Evolutionary conservation across 2,888 invertebrate genomes (phyloP), one percentile per base, ranked within the genome.

Genomic region (Chrysomela aeneicollis): DNA sequence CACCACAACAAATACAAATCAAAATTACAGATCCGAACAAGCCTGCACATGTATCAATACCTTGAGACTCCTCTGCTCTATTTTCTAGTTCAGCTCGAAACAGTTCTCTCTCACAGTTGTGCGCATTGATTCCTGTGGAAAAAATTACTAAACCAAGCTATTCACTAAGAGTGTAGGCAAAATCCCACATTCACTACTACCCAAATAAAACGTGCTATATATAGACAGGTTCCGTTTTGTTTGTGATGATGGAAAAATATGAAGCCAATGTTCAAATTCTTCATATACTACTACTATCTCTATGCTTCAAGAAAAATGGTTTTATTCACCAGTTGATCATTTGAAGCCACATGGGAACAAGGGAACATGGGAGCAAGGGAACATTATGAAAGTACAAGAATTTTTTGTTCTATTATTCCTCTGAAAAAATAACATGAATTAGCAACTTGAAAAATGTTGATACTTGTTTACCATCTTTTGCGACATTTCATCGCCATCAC

Each of bases 41-140:
- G 54, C 63, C 63, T 54, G 18, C 50, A 60, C 47, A 63, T 59
- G 17, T 55, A 35, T 66, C 53, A 61, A 61, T 72, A 72, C 72
- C 72, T 72, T 67, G 67, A 63, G 65, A 54, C 9, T 66, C 63
- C 51, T 68, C 72, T 50, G 52, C 61, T 58, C 64, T 64, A 63
- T 62, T 63, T 55, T 71, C 68, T 63, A 66, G 55, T 37, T 68
- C 68, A 52, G 65, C 59, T 19, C 67, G 68, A 30, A 68, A 64
- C 55, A 68, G 37, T 51, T 68, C 62, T 66, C 67, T 60, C 51
- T 66, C 69, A 59, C 60, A 65, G 65, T 59, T 61, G 69, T 65
- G 64, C 26, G 57, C 47, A 37, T 64, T 61, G 57, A 57, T 19
- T 37, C 68, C 68, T 68, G 66, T 54, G 66, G 15, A 64, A 66